Percentiles rank a stretch among this genome's conserved stretches.
Conservation (phyloP, 1,140 invertebrate species). For the Drosophila pseudoananassae region DNA sequence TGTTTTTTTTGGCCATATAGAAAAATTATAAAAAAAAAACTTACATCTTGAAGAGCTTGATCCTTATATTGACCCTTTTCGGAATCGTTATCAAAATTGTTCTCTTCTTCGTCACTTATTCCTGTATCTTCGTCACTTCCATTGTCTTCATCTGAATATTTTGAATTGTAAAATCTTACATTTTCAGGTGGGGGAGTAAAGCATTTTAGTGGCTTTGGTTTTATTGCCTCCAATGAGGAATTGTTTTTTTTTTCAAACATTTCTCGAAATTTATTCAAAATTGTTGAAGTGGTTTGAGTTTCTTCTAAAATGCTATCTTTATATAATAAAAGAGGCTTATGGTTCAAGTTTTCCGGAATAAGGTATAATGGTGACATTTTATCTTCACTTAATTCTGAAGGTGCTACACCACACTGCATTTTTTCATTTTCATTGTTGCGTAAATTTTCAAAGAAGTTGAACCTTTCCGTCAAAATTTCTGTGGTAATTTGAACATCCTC, state of each 20-base stretch:
- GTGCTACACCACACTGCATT: conserved; percentile 93
- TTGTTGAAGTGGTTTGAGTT: conserved; percentile 91
- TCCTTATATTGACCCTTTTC: conserved; percentile 19
- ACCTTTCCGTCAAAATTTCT: conserved; percentile 92
- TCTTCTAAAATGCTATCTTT: conserved; percentile 85
- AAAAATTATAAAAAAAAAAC: neutral
- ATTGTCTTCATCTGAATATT: conserved; percentile 86
- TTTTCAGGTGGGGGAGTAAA: conserved; percentile 95
- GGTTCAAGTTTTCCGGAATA: conserved; percentile 22
- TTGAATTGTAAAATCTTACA: conserved; percentile 85
- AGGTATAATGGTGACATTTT: conserved; percentile 84
- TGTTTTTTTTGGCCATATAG: too few species aligned
- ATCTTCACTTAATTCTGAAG: conserved; percentile 90
- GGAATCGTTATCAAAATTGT: conserved; percentile 6
- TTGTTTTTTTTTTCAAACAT: conserved; percentile 90
- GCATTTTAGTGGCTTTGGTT: conserved; percentile 92
- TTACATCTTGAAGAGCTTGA: conserved; percentile 63
- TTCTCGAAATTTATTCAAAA: conserved; percentile 94
- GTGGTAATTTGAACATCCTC: conserved; percentile 92
- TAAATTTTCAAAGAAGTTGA: conserved; percentile 96
- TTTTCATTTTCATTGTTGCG: conserved; percentile 88
- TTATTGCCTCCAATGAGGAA: conserved; percentile 85
- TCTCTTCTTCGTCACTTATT: conserved; percentile 63
- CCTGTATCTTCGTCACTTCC: conserved; percentile 44
- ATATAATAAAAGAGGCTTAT: conserved; percentile 5